Conservation (phyloP, 2,113 vertebrate genomes). For the Chloropsis hardwickii region DNA sequence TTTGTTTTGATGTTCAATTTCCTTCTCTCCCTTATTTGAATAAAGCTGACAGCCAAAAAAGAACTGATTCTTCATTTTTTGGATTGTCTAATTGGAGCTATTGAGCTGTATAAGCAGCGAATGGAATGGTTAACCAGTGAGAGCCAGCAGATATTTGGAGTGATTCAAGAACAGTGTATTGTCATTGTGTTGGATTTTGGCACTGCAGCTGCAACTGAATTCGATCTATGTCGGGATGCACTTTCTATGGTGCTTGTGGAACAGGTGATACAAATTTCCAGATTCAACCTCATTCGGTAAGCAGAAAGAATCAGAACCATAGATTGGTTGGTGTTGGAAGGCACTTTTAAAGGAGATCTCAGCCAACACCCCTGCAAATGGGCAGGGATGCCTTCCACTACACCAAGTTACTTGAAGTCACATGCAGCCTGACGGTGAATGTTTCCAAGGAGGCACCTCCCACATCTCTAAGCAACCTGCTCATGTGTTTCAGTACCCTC, state of each 20-base stretch:
- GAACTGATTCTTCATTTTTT: conserved; percentile 69
- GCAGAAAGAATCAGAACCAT: background rate
- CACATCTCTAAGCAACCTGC: background rate
- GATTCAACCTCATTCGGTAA: conserved; percentile 81
- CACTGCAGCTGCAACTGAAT: conserved; percentile 27
- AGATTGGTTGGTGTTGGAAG: background rate
- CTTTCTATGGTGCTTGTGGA: conserved; percentile 74
- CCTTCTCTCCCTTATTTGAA: conserved; percentile 31
- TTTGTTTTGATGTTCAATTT: conserved; percentile 47
- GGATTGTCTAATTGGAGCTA: conserved; percentile 57
- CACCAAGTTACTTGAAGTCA: background rate
- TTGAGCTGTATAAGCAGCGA: conserved; percentile 67
- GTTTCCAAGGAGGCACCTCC: background rate
- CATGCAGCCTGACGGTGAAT: background rate
- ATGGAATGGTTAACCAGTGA: conserved; percentile 79
- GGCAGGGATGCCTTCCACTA: background rate
- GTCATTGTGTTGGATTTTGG: conserved; percentile 75
- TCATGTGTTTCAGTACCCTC: background rate
- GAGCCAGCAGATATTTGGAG: conserved; percentile 80
- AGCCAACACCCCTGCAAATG: background rate
- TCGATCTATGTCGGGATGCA: conserved; percentile 62
- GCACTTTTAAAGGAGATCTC: background rate
- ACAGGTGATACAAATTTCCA: conserved; percentile 73
- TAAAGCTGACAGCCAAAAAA: conserved; percentile 79
- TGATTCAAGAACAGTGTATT: conserved; percentile 75